Conservation (phyloP, 2,113 vertebrate species). For the Rana temporaria region DNA sequence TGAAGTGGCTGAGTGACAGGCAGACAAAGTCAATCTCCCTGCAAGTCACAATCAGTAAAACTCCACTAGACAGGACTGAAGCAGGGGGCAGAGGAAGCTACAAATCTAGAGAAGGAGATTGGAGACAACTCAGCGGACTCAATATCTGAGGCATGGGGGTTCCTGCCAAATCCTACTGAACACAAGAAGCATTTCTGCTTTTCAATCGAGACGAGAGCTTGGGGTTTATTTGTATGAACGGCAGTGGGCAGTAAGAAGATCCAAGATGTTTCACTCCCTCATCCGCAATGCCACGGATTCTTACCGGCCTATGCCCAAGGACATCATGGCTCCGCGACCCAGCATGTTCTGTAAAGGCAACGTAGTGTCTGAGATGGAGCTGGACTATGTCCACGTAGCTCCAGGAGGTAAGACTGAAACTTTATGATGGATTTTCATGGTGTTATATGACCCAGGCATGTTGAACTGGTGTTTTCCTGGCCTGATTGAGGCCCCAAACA, state of each 20-base stretch:
- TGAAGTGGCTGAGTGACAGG: constrained; percentile 78
- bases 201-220: neutral
- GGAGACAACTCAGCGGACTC: neutral
- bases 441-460: too few relatives aligned
- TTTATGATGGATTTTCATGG: neutral
- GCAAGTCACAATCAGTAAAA: constrained; percentile 71
- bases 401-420: constrained; percentile 87
- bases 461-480: too few relatives aligned
- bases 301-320: constrained; percentile 78
- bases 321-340: constrained; percentile 74
- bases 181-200: neutral
- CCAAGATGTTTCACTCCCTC: constrained; percentile 73
- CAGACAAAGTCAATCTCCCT: constrained; percentile 70
- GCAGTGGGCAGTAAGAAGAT: neutral
- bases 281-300: constrained; percentile 65
- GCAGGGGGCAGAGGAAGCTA: constrained; percentile 39
- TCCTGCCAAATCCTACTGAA: neutral
- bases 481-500: too few relatives aligned
- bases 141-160: neutral
- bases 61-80: constrained; percentile 60
- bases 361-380: constrained; percentile 85
- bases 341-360: constrained; percentile 85
- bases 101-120: constrained; percentile 53
- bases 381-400: constrained; percentile 81
- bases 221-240: neutral